A percentile compares a stretch with the other conserved stretches of the same genome.
Conservation (phyloP, 2,888 invertebrate genomes). For the Blera fallax region DNA sequence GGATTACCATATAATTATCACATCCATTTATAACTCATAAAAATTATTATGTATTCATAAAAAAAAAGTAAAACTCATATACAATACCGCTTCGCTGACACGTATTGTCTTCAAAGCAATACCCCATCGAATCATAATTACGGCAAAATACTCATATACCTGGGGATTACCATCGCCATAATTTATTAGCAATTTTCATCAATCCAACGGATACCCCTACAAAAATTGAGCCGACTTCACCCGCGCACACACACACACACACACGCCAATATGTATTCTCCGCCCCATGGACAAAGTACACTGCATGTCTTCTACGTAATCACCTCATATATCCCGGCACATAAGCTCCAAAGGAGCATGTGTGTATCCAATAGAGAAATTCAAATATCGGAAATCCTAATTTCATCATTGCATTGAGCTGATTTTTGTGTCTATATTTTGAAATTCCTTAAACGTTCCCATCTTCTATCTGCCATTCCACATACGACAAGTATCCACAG, state of each 20-base stretch:
- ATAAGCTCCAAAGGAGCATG: conserved; percentile 20
- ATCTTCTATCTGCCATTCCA: conserved; percentile 16
- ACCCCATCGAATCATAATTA: conserved; percentile 56
- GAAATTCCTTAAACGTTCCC: conserved; percentile 60
- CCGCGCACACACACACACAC: neutral
- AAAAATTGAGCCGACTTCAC: conserved; percentile 23
- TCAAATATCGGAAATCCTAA: conserved; percentile 64
- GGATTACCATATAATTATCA: conserved; percentile 52
- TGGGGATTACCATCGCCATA: conserved; percentile 62
- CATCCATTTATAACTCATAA: conserved; percentile 33
- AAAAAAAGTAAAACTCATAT: conserved; percentile 1
- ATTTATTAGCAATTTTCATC: conserved; percentile 65
- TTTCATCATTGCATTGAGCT: conserved; percentile 60
- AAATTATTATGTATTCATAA: conserved; percentile 39
- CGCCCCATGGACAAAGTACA: neutral
- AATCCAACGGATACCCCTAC: conserved; percentile 26
- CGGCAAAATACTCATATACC: conserved; percentile 8
- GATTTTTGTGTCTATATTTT: conserved; percentile 53
- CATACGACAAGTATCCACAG: conserved; percentile 19
- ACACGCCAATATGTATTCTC: too few species aligned
- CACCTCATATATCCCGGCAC: conserved; percentile 16
- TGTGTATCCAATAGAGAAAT: conserved; percentile 55
- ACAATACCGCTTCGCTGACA: neutral
- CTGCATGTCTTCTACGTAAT: conserved; percentile 21
- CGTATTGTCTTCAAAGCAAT: conserved; percentile 1